These are phyloP conservation scores for Drosophila longiperda DNA, from an alignment of 2,888 invertebrate species.

Conservation along the genomic window DNA sequence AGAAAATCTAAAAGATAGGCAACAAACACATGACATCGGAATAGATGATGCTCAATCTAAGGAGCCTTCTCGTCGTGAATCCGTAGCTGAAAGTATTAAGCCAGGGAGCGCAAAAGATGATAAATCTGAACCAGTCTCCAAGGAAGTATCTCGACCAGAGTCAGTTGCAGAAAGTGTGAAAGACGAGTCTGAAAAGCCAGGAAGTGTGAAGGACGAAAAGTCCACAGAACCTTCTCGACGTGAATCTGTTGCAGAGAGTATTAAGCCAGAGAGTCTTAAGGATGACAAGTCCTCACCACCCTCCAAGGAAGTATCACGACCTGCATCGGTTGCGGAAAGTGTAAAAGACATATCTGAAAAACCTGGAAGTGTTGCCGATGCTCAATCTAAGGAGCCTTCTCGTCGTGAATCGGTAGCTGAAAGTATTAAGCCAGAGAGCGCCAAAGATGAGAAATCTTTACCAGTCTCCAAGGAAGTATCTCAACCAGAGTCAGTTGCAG, in stretches of 20 bases:
- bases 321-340: neutral
- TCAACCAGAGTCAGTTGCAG: neutral
- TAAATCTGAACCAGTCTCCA: neutral
- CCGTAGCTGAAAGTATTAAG: neutral
- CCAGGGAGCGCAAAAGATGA: neutral
- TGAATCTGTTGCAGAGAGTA: neutral
- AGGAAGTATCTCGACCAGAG: neutral
- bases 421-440: neutral
- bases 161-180: neutral
- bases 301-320: neutral
- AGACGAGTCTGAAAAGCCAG: neutral
- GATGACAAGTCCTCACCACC: neutral
- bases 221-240: neutral
- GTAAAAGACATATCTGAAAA: fast-evolving
- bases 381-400: neutral
- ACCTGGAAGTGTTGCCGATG: neutral
- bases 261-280: neutral
- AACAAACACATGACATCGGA: conserved; percentile 31
- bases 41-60: conserved; percentile 8
- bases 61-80: neutral
- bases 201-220: neutral
- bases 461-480: neutral
- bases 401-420: neutral
- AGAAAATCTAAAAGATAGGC: conserved; percentile 21
- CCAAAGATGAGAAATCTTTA: neutral